Percentiles rank a stretch among this genome's conserved stretches.
These are phyloP conservation scores for Megalonaias nervosa DNA, from an alignment of 1,140 invertebrate species.

Conservation along the genomic window DNA sequence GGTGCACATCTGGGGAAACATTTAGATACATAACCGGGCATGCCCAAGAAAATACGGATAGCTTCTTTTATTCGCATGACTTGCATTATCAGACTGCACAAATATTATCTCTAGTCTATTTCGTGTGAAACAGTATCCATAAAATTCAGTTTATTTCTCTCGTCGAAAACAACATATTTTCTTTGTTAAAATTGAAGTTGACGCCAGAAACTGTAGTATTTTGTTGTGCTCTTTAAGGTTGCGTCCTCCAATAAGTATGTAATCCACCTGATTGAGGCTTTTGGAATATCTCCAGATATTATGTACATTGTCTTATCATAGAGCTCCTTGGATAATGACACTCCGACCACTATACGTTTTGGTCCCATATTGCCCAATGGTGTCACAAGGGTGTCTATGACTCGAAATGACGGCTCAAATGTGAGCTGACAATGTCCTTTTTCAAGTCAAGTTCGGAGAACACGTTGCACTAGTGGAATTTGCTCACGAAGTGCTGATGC, in stretches of 20 bases:
- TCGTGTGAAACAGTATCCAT: constrained; percentile 38
- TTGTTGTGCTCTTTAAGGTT: constrained; percentile 44
- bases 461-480: constrained; percentile 27
- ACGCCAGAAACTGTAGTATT: constrained; percentile 38
- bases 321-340: constrained; percentile 23
- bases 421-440: constrained; percentile 18
- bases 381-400: constrained; percentile 22
- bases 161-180: constrained; percentile 45
- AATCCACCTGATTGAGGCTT: constrained; percentile 38
- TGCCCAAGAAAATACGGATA: constrained; percentile 8
- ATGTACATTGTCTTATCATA: constrained; percentile 39
- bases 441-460: constrained; percentile 28
- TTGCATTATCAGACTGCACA: constrained; percentile 37
- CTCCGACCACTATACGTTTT: constrained; percentile 30
- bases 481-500: constrained; percentile 22
- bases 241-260: constrained; percentile 32
- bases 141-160: constrained; percentile 41
- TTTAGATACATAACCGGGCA: constrained; percentile 43
- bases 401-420: constrained; percentile 12
- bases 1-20: constrained; percentile 52
- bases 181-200: constrained; percentile 33
- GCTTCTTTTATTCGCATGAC: constrained; percentile 35
- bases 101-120: constrained; percentile 34
- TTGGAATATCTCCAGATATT: constrained; percentile 37
- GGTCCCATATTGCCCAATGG: constrained; percentile 33